These are phyloP conservation scores for Pantelozetes paolii DNA, from an alignment of 2,888 invertebrate genomes.

Conservation along the genomic window DNA sequence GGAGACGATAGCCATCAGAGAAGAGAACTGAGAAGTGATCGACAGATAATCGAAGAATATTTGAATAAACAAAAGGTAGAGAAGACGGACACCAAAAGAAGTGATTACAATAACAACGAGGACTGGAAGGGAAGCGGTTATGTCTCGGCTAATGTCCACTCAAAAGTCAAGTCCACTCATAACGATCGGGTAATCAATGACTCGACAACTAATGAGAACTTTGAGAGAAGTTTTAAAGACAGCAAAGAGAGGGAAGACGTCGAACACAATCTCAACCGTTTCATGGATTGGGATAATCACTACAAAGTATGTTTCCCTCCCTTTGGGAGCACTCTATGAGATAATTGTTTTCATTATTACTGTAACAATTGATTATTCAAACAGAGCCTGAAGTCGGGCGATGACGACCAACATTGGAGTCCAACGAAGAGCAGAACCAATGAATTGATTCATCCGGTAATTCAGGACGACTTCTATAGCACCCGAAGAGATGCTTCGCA, in stretches of 20 bases:
- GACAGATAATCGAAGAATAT: conserved; percentile 17
- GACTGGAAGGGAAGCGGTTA: conserved; percentile 24
- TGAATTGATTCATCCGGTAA: conserved; percentile 23
- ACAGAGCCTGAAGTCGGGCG: conserved; percentile 16
- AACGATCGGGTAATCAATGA: conserved; percentile 40
- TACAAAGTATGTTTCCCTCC: background rate
- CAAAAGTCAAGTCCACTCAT: conserved; percentile 6
- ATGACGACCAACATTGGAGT: conserved; percentile 2
- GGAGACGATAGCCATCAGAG: conserved; percentile 22
- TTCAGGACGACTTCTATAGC: conserved; percentile 7
- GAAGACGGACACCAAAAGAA: background rate
- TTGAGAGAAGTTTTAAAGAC: conserved; percentile 39
- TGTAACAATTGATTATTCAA: too few relatives aligned
- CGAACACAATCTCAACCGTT: conserved; percentile 32
- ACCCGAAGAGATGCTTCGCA: background rate
- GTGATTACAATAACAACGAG: conserved; percentile 22
- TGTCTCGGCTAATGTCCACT: conserved; percentile 2
- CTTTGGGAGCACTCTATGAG: too few relatives aligned
- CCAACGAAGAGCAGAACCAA: background rate
- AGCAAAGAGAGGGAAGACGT: conserved; percentile 32
- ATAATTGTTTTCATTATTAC: too few relatives aligned
- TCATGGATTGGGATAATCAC: conserved; percentile 39
- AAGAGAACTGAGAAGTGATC: background rate
- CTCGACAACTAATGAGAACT: conserved; percentile 34
- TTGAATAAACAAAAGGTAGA: background rate